Evolutionary conservation across 2,113 vertebrate species (phyloP), one percentile per base, ranked within the genome.

Genomic region (Oryzias melastigma): DNA sequence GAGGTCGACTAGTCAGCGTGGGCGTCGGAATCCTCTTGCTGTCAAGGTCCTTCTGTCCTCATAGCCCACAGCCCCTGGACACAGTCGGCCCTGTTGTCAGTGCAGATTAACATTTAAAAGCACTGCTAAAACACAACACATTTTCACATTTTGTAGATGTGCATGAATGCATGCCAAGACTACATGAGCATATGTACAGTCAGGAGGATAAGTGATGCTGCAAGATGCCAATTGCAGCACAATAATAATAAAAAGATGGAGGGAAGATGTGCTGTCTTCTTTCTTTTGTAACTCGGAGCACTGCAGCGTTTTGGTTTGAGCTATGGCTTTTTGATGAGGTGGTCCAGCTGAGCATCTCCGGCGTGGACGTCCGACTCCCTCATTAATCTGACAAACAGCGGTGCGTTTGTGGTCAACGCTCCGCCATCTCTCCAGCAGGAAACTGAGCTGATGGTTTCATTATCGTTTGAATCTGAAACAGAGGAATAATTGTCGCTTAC

Each of bases 21-120:
- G 67, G 83, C 59, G 67, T 65, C 84, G 69, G 80, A 68, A 58
- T 65, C 69, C 65, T 73, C 69, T 65, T 12, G 56, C 58, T 74
- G 85, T 84, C 84, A 88, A 89, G 88, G 86, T 87, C 81, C 80
- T 82, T 55, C 71, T 78, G 86, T 85, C 85, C 84, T 89, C 75
- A 35, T 35, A 80, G 79, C 61, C 71, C 29, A 58, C 58, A 78
- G 79, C 86, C 84, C 24, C 65, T 20, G 71, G 85, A 80, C 73
- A 85, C 50, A 58, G 58, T 73, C 73, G 82, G 77, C 85, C 77
- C 86, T 82, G 82, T 76, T 89, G 88, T 91, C 86, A 65, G 82
- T 82, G 62, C 65, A 78, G 65, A 87, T 89, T 91, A 88, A 65
- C 81, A 80, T 82, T 80, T 52, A 62, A 65, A 70, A 65, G 62